Evolutionary conservation across 1,140 invertebrate species (phyloP).

Genomic region (Leptestheria dahalacensis): DNA sequence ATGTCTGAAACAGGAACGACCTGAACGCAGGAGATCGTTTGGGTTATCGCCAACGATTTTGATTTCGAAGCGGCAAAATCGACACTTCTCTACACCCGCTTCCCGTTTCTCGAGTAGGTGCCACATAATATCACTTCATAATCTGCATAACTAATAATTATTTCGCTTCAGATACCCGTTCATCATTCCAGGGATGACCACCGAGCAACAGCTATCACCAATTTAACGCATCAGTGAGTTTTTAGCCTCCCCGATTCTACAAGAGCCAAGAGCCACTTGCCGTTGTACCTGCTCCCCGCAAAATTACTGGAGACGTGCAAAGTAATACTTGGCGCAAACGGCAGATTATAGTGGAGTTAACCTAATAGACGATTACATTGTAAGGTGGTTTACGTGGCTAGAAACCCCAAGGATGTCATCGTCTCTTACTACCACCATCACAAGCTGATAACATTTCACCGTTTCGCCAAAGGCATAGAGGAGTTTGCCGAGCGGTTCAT

Average conservation of each 20-base stretch:
- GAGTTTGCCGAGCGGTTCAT: background rate
- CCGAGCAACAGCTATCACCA: background rate
- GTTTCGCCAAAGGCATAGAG: background rate
- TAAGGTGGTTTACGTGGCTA: constrained; percentile 72
- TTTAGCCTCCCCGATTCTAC: too few relatives aligned
- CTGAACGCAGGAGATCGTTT: constrained; percentile 43
- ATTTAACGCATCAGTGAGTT: background rate
- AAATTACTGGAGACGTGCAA: constrained; percentile 19
- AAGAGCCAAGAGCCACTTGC: constrained; percentile 15
- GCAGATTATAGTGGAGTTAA: background rate
- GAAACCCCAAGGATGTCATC: constrained; percentile 86
- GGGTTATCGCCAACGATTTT: constrained; percentile 34
- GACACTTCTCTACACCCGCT: constrained; percentile 24
- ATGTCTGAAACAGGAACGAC: constrained; percentile 31
- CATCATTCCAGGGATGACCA: background rate
- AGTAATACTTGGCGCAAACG: constrained; percentile 14
- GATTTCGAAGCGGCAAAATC: constrained; percentile 31
- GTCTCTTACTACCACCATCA: constrained; percentile 80
- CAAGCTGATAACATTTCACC: constrained; percentile 6
- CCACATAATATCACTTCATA: background rate
- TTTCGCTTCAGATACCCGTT: background rate
- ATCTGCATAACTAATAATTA: background rate
- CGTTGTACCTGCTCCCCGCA: constrained; percentile 12
- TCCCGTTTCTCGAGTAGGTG: constrained; percentile 33
- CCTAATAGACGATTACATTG: background rate